These are phyloP conservation scores for Acheta domesticus DNA, from an alignment of 2,888 invertebrate genomes.

Conservation along the genomic window DNA sequence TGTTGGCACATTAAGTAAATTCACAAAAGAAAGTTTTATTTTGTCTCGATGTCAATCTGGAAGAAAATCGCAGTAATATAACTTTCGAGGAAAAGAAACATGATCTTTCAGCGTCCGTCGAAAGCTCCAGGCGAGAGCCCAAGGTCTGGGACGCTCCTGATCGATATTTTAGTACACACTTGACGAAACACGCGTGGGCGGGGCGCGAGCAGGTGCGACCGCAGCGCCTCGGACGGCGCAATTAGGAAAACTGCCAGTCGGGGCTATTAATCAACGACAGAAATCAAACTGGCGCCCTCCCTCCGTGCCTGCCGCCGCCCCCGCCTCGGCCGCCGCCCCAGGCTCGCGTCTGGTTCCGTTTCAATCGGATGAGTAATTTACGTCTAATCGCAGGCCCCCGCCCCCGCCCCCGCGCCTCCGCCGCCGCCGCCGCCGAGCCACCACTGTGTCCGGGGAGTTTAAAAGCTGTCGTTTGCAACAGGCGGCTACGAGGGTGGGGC, in stretches of 20 bases:
- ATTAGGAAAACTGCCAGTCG: not conserved
- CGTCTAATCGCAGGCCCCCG: not conserved
- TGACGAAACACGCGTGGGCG: too few species aligned
- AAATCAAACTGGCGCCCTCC: not conserved
- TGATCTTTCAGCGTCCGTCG: too few species aligned
- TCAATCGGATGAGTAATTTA: constrained; percentile 18
- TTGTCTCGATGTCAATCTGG: too few species aligned
- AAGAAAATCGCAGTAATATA: too few species aligned
- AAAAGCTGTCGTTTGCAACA: constrained; percentile 18
- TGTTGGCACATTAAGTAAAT: too few species aligned
- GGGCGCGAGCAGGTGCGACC: too few species aligned
- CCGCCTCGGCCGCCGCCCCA: not conserved
- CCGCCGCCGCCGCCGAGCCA: not conserved
- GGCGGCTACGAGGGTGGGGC: not conserved
- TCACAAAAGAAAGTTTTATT: too few species aligned
- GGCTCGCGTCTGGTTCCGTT: not conserved
- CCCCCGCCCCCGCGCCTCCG: not conserved
- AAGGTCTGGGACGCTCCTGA: too few species aligned
- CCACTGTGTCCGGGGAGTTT: constrained; percentile 9
- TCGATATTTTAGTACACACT: too few species aligned
- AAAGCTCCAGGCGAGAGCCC: too few species aligned
- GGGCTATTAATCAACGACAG: not conserved
- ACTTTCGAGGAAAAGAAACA: too few species aligned
- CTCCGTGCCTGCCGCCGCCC: not conserved
- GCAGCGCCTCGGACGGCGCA: not conserved